These are phyloP conservation scores for Drepana falcataria DNA, from an alignment of 2,888 invertebrate species.

Conservation along the genomic window DNA sequence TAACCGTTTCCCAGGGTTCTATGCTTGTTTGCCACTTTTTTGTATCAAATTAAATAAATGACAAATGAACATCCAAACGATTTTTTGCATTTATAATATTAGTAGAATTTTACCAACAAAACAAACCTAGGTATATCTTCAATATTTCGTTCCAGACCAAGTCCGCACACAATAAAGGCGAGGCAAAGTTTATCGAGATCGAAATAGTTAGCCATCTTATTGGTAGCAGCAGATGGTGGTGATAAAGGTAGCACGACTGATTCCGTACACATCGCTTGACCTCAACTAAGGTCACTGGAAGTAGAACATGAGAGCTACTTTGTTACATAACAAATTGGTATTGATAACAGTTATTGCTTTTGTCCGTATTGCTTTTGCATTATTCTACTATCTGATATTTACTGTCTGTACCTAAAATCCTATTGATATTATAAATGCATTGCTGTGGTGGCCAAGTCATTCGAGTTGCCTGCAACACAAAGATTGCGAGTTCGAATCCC, in stretches of 20 bases:
- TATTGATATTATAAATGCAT: too few relatives aligned
- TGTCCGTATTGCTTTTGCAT: not conserved
- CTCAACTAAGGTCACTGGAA: conserved; percentile 18
- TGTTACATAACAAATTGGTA: conserved; percentile 22
- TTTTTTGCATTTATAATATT: too few relatives aligned
- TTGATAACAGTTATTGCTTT: not conserved
- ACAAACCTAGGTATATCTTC: not conserved
- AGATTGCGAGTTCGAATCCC: too few relatives aligned
- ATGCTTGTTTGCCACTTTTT: too few relatives aligned
- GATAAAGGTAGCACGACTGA: conserved; percentile 54
- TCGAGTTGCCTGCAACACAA: too few relatives aligned
- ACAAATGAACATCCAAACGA: too few relatives aligned
- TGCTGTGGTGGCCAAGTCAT: too few relatives aligned
- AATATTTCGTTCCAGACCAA: conserved; percentile 11
- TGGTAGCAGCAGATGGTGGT: conserved; percentile 37
- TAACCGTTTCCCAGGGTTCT: too few relatives aligned
- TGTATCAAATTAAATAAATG: too few relatives aligned
- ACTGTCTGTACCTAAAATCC: too few relatives aligned
- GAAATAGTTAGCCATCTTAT: conserved; percentile 40
- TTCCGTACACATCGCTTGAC: conserved; percentile 28
- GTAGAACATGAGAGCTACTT: conserved; percentile 28
- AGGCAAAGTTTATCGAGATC: conserved; percentile 54
- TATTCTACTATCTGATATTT: not conserved
- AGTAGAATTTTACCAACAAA: not conserved
- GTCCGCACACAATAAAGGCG: conserved; percentile 24